A percentile compares a stretch with the other conserved stretches of the same genome.
Evolutionary conservation across 2,113 vertebrate species (phyloP).

Genomic region (Aleadryas rufinucha): DNA sequence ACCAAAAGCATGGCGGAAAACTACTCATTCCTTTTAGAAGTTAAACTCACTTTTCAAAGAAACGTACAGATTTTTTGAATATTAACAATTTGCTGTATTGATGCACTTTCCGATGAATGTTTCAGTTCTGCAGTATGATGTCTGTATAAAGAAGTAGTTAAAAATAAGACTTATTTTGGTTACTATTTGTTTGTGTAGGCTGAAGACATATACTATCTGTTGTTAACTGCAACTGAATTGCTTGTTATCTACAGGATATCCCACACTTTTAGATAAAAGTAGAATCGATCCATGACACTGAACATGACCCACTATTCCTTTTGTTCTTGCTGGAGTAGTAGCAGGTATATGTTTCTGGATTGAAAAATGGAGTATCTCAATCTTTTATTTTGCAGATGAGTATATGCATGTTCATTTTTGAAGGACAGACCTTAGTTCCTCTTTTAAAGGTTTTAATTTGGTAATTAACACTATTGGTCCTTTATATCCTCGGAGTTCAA

Average conservation of each 20-base stretch:
- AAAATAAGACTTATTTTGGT: not conserved
- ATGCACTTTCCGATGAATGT: not conserved
- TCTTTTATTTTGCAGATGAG: not conserved
- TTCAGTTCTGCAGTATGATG: not conserved
- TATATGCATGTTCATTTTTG: not conserved
- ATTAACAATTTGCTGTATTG: not conserved
- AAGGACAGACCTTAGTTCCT: not conserved
- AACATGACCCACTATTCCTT: not conserved
- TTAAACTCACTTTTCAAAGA: not conserved
- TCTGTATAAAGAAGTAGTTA: not conserved
- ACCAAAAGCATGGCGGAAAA: not conserved
- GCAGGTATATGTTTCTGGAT: not conserved
- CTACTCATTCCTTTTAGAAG: not conserved
- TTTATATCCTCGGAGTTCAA: not conserved
- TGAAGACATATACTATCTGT: not conserved
- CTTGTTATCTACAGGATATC: not conserved
- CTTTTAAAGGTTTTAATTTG: not conserved
- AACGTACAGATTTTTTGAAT: not conserved
- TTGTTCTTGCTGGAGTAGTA: not conserved
- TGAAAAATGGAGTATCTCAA: not conserved
- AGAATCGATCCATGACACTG: not conserved
- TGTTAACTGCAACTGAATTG: not conserved
- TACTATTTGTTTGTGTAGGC: not conserved
- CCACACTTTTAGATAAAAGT: not conserved
- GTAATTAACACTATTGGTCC: not conserved